Base-by-base conservation (phyloP, 2,888 invertebrate genomes). In the Drosophila lacicola region DNA sequence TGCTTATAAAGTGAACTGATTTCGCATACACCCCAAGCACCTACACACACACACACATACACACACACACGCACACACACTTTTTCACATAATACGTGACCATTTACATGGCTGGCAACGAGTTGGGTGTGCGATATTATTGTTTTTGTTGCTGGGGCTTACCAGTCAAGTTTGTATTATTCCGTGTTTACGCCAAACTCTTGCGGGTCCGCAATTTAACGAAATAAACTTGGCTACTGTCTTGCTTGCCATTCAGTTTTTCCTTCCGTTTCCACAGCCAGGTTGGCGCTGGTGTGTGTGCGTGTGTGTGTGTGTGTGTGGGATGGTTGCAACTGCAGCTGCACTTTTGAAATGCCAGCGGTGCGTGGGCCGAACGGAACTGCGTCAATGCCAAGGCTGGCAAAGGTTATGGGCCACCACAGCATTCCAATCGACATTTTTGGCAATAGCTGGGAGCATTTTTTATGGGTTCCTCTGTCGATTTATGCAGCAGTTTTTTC, bases 41-140 rank as follows among this genome's bases (percentile, higher is more conserved):
- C 25, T 8, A 25, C 29, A 29, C 29, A 29, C 29, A 8, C 25
- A 25, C 25, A 25, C 25, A 25, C 25, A 8, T 8, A 0, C 21
- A 21, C 21, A 21, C 21, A 21, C 21, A 21, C 5, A 34, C 39
- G 29, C 39, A 60, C 41, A 54, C 46, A 49, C 25, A 55, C 36
- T 57, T 58, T 53, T 53, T 54, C 66, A 44, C 65, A 75, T 50
- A 69, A 65, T 51, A 88, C 88, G 88, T 83, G 88, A 83, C 88
- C 69, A 68, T 76, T 82, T 85, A 53, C 69, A 46, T 58, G 67
- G 25, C 39, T 64, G 49, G 44, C 58, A 71, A 44, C 37, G 45
- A 33, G 50, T 45, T 57, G 51, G 45, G 44, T 46, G 25, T 42
- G 50, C 53, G 58, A 68, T 62, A 63, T 47, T 25, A n/a, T 60